These are phyloP conservation scores for Sorex araneus DNA, from an alignment of 2,113 vertebrate genomes.

Conservation along the genomic window DNA sequence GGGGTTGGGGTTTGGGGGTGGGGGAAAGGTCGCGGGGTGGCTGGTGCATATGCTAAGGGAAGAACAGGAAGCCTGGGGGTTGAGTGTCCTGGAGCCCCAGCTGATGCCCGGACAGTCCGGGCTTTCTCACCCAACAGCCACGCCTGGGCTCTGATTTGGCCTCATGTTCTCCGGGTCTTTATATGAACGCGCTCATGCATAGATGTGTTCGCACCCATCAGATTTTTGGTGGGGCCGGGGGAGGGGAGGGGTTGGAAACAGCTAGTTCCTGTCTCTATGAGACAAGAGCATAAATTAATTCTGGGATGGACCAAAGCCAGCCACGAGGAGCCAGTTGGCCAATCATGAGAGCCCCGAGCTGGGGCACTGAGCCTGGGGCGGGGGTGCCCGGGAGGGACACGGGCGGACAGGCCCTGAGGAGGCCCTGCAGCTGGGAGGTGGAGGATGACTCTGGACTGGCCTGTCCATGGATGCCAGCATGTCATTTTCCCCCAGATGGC, in stretches of 20 bases:
- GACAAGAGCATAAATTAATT: conserved; percentile 45
- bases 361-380: neutral
- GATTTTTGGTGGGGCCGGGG: neutral
- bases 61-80: neutral
- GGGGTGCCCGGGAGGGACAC: neutral
- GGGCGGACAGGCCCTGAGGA: conserved; percentile 57
- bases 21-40: neutral
- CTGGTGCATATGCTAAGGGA: neutral
- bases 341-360: neutral
- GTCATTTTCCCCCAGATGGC: conserved; percentile 79
- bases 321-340: conserved; percentile 13
- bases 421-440: neutral
- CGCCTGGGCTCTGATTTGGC: neutral
- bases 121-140: neutral
- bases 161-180: neutral
- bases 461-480: conserved; percentile 57
- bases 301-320: conserved; percentile 9
- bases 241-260: neutral
- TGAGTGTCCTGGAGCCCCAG: neutral
- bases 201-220: neutral
- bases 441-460: conserved; percentile 37
- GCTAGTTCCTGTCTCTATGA: neutral
- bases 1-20: neutral
- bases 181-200: neutral
- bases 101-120: neutral